Base-by-base conservation (phyloP, 2,797 vertebrate genomes). In the Prunella strophiata region DNA sequence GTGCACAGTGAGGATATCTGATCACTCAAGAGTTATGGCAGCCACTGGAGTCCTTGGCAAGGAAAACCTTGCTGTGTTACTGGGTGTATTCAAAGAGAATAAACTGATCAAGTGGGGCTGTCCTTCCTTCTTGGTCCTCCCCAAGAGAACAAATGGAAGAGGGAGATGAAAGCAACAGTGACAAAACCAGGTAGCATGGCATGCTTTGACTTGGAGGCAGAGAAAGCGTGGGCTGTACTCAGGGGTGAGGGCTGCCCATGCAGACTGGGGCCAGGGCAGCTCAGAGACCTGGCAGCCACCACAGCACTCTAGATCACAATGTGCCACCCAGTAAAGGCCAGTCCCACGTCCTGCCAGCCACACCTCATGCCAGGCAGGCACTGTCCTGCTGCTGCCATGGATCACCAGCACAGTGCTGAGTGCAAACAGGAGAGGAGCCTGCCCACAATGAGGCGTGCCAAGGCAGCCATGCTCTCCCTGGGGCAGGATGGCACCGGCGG, bases 361-460 rank as follows among this genome's bases (percentile, higher is more conserved):
- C 11, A 42, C 29, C 29, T 74, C 11, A 0, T 25, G 20, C 63
- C 68, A 63, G 4, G 8, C 26, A 73, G 50, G 42, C 32, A 55
- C 48, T 5, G 5, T 26, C n/a, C 65, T 23, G 8, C 25, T 57
- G 52, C 45, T 61, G 78, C 52, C 5, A 1, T 2, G 7, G n/a
- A 16, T 61, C 19, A 47, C 26, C 36, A 47, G 68, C 38, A 19
- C 12, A 16, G 11, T 0, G 11, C 52, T 9, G 26, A 42, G 1
- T 10, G 58, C 68, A 58, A 76, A 58, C 10, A 2, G 4, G 62
- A 61, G 63, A 67, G 55, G 3, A 89, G 38, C 14, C 32, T 52
- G 85, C 16, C 68, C 11, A 3, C 2, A 4, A 30, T 0, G 0
- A 62, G 58, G 22, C 0, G 0, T 8, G n/a, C 1, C 2, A 59